Conservation (phyloP, 2,113 vertebrate genomes). For the Glareola pratincola region DNA sequence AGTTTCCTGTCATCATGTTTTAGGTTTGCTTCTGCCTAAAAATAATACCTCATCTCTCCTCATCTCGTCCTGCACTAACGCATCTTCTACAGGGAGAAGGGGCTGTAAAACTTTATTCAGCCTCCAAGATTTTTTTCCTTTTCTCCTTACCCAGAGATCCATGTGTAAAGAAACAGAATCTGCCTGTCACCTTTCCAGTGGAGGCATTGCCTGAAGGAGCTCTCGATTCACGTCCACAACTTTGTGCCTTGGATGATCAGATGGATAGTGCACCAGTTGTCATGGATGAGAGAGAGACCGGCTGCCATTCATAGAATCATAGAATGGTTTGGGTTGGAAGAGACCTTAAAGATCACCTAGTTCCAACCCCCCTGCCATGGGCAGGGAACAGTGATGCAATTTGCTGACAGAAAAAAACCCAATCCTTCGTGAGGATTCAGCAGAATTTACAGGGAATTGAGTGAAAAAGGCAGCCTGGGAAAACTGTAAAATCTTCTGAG, state of each 20-base stretch:
- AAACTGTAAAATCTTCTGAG: background rate
- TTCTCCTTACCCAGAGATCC: background rate
- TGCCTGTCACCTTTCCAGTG: background rate
- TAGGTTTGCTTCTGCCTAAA: background rate
- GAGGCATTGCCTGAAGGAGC: background rate
- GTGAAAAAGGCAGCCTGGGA: background rate
- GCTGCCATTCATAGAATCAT: background rate
- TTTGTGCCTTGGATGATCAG: background rate
- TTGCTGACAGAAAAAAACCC: background rate
- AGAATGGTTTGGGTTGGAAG: too few relatives aligned
- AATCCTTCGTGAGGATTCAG: background rate
- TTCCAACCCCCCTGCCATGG: background rate
- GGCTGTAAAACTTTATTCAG: background rate
- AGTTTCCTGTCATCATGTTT: background rate
- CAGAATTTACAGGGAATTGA: background rate
- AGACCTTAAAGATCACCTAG: too few relatives aligned
- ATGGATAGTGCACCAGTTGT: rapidly evolving
- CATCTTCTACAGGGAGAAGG: background rate
- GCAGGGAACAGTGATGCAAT: background rate
- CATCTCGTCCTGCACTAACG: background rate
- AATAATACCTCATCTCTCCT: background rate
- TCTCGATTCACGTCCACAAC: background rate
- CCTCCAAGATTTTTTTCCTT: background rate
- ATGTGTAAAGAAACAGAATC: background rate
- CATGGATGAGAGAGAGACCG: background rate